Evolutionary conservation across 2,888 invertebrate species (phyloP), one percentile per base, ranked within the genome.

Genomic region (Shargacucullia verbasci): DNA sequence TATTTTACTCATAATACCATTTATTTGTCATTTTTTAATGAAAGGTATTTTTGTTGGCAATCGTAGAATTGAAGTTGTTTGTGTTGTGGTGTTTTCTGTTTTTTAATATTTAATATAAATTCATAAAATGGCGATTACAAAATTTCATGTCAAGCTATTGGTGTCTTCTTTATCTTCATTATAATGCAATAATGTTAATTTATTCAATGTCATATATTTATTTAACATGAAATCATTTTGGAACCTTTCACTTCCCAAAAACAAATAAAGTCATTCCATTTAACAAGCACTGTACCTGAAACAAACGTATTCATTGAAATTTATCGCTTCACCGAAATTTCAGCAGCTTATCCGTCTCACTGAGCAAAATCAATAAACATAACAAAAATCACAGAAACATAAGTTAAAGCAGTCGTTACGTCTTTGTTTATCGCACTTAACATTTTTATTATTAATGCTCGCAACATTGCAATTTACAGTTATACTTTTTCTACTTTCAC

Each of bases 401-500:
- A 0, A 27, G 38, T 10, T 31, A 20, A 14, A 0, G 13, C 20
- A n/a, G 12, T 13, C 35, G 20, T 27, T 34, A 37, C 0, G 15
- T 46, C 27, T 7, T 7, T 12, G 12, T 45, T 55, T 57, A 56
- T 54, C 40, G 13, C 73, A 34, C 35, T 39, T 43, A 50, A 27
- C 57, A 57, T 35, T 54, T 41, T 58, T 56, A 65, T 73, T 71
- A 62, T 69, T 66, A 41, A 39, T 39, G 15, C 65, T 69, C 5
- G 71, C 75, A 74, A 77, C 78, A 69, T 59, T 69, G 15, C 8
- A 52, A 63, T 59, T 50, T 61, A 75, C 78, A 64, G 72, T 71
- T 73, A 61, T 50, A 70, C 69, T 76, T 76, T 77, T 77, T 74
- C 73, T 50, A 72, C 76, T 76, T 76, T 76, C 76, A 70, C 76